Percentiles rank a stretch among this genome's conserved stretches.
Conservation (phyloP, 2,797 vertebrate genomes). For the Chrosomus eos region DNA sequence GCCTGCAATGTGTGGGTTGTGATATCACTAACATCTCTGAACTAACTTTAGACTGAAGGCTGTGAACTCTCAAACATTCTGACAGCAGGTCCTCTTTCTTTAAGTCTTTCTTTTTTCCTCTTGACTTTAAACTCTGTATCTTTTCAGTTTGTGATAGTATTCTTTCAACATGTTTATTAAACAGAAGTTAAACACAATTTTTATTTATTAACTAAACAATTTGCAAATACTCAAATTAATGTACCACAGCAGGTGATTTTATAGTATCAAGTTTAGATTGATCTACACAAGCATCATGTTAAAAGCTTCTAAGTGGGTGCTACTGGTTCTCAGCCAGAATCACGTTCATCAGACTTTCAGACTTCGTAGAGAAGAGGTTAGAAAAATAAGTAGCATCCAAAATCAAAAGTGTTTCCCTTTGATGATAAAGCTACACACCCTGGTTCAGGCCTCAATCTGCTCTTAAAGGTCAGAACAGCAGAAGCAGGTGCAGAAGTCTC, state of each 20-base stretch:
- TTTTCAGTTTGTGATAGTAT: not conserved
- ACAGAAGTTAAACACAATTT: not conserved
- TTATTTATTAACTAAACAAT: not conserved
- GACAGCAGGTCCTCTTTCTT: not conserved
- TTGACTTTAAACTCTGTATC: not conserved
- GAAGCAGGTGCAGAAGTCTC: too few species aligned
- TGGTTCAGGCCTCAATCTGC: not conserved
- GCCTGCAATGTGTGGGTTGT: accelerated
- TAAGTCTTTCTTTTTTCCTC: too few species aligned
- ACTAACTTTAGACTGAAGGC: not conserved
- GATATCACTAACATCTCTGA: not conserved
- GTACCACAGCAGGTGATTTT: not conserved
- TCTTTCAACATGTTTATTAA: not conserved
- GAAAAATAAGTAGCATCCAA: too few species aligned
- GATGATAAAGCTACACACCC: not conserved
- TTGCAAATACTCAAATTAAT: not conserved
- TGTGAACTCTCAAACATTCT: not conserved
- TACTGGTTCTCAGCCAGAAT: too few species aligned
- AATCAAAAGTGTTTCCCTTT: too few species aligned
- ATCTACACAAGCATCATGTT: not conserved
- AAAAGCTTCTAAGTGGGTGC: too few species aligned
- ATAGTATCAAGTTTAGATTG: not conserved
- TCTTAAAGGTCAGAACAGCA: too few species aligned
- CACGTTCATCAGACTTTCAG: too few species aligned
- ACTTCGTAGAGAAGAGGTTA: too few species aligned